These are phyloP conservation scores for Clarias fuscus DNA, from an alignment of 2,797 vertebrate species.

Conservation along the genomic window DNA sequence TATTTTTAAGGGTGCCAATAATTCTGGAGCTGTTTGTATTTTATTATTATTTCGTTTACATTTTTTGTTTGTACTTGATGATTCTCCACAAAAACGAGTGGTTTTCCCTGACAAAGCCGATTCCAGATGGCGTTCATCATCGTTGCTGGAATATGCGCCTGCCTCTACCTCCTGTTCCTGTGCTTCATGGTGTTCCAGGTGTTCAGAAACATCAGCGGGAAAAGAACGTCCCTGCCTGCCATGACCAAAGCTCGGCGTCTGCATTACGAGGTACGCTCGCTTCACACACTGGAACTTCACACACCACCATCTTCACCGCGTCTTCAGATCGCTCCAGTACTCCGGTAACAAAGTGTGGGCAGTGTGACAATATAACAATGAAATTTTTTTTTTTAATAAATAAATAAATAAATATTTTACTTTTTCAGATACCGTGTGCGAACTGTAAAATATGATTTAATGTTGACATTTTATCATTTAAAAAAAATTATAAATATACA, in stretches of 20 bases:
- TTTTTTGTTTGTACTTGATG: not conserved
- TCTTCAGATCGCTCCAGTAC: not conserved
- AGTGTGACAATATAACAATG: no score
- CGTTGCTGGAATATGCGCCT: conserved; percentile 94
- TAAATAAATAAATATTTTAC: no score
- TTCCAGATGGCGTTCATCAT: conserved; percentile 97
- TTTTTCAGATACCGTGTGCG: no score
- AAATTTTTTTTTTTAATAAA: no score
- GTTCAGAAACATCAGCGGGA: conserved; percentile 95
- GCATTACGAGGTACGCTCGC: conserved; percentile 83
- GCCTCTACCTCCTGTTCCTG: conserved; percentile 97
- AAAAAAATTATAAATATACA: no score
- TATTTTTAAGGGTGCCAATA: not conserved
- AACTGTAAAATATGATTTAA: no score
- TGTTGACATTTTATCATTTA: no score
- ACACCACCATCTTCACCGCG: no score
- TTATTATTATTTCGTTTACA: no score
- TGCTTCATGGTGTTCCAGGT: conserved; percentile 99
- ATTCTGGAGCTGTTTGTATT: not conserved
- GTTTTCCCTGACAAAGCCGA: conserved; percentile 69
- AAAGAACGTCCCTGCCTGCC: conserved; percentile 87
- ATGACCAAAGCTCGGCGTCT: conserved; percentile 94
- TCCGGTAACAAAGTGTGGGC: no score
- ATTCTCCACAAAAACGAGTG: not conserved
- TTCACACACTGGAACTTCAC: not conserved